A percentile compares a stretch with the other conserved stretches of the same genome.
Conservation (phyloP, 2,797 vertebrate genomes). For the Clamator glandarius region DNA sequence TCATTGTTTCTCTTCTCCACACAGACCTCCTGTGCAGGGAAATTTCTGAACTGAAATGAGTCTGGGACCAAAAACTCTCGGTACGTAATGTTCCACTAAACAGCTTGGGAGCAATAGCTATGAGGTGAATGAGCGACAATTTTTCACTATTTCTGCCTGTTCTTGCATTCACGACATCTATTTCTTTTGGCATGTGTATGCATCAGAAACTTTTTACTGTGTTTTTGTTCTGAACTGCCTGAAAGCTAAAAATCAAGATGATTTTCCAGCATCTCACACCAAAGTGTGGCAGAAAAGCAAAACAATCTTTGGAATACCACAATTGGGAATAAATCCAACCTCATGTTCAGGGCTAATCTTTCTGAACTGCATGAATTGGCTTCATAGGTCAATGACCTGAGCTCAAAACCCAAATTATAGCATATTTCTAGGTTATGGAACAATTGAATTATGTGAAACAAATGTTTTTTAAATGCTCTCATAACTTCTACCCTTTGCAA, state of each 20-base stretch:
- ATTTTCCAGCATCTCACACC: background rate
- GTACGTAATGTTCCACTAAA: background rate
- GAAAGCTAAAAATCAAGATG: background rate
- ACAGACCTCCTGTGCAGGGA: background rate
- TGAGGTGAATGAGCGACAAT: background rate
- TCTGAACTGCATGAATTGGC: background rate
- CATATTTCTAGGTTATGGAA: background rate
- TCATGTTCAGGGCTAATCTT: background rate
- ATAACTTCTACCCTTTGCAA: background rate
- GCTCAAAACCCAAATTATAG: background rate
- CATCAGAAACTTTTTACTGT: background rate
- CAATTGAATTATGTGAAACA: background rate
- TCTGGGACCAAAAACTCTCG: background rate
- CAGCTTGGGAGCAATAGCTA: background rate
- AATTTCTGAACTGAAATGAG: background rate
- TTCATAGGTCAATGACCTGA: background rate
- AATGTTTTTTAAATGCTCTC: background rate
- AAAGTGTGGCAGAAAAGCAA: background rate
- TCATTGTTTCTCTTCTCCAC: accelerated
- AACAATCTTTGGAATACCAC: background rate
- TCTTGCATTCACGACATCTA: background rate
- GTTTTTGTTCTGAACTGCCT: background rate
- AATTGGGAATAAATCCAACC: background rate
- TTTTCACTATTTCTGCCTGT: background rate
- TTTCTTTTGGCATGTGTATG: background rate